A percentile compares a stretch with the other conserved stretches of the same genome.
These are phyloP conservation scores for Drosophila borborema DNA, from an alignment of 2,888 invertebrate species.

Conservation along the genomic window DNA sequence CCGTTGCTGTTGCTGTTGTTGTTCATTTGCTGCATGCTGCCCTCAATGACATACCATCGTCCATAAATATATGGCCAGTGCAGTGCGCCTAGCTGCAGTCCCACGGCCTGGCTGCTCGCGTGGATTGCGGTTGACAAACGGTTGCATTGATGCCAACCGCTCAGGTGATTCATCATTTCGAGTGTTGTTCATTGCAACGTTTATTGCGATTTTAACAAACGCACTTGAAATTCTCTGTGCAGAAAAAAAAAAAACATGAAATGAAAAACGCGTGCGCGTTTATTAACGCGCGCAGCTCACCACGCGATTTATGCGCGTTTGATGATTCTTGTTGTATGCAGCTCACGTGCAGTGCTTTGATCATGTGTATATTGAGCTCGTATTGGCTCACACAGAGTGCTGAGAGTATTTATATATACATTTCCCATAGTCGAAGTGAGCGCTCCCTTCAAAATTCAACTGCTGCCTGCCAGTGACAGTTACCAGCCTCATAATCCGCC, in stretches of 20 bases:
- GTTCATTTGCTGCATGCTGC: constrained; percentile 61
- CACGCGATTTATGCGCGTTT: constrained; percentile 34
- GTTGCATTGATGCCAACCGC: constrained; percentile 69
- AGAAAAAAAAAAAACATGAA: neutral
- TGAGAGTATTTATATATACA: neutral
- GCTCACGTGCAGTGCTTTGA: constrained; percentile 18
- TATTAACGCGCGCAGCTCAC: constrained; percentile 17
- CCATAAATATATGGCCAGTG: constrained; percentile 58
- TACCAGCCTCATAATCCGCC: constrained; percentile 73
- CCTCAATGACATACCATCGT: constrained; percentile 18
- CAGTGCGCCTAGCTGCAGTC: constrained; percentile 43
- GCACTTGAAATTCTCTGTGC: constrained; percentile 67
- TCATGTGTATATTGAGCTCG: neutral
- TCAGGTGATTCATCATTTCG: constrained; percentile 84
- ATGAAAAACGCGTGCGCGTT: constrained; percentile 23
- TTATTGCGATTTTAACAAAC: constrained; percentile 84
- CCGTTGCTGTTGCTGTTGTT: constrained; percentile 36
- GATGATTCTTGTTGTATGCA: constrained; percentile 11
- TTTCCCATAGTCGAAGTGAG: constrained; percentile 7
- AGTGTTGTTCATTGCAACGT: constrained; percentile 84
- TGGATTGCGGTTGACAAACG: constrained; percentile 74
- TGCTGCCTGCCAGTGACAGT: constrained; percentile 65
- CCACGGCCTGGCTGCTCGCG: constrained; percentile 35
- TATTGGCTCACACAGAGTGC: neutral
- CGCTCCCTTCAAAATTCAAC: neutral